Percentiles rank a stretch among this genome's conserved stretches.
phyloP scores from a whole-genome alignment of 2,113 vertebrate genomes.

The Zootoca vivipara region DNA sequence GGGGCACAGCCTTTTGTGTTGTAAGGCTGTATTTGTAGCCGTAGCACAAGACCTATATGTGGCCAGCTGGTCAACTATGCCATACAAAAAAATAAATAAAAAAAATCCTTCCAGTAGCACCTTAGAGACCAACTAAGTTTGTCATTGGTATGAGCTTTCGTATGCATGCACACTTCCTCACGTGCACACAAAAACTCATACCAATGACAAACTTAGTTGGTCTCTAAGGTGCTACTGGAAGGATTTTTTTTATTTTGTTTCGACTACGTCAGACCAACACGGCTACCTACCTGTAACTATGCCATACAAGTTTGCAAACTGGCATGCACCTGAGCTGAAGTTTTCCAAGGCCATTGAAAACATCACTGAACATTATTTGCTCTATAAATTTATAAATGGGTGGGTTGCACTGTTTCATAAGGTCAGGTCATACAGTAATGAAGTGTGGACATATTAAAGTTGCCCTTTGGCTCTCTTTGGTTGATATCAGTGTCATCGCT shows the following conservation, averaged over 20 bases:
- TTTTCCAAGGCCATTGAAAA: background rate
- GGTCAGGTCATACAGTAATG: background rate
- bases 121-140: too few species aligned
- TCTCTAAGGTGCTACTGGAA: too few species aligned
- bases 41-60: background rate
- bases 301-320: background rate
- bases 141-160: too few species aligned
- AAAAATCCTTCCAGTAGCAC: too few species aligned
- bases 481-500: constrained; percentile 16
- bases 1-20: background rate
- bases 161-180: too few species aligned
- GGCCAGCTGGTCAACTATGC: background rate
- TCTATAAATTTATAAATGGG: background rate
- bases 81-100: too few species aligned
- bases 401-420: background rate
- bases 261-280: too few species aligned
- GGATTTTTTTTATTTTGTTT: too few species aligned
- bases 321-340: background rate
- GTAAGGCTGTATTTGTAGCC: background rate
- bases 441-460: constrained; percentile 6
- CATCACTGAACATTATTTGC: background rate
- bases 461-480: constrained; percentile 27
- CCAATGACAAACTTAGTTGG: too few species aligned
- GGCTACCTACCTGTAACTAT: too few species aligned
- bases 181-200: too few species aligned